phyloP scores from a whole-genome alignment of 2,797 vertebrate genomes.

The Lophius americanus region DNA sequence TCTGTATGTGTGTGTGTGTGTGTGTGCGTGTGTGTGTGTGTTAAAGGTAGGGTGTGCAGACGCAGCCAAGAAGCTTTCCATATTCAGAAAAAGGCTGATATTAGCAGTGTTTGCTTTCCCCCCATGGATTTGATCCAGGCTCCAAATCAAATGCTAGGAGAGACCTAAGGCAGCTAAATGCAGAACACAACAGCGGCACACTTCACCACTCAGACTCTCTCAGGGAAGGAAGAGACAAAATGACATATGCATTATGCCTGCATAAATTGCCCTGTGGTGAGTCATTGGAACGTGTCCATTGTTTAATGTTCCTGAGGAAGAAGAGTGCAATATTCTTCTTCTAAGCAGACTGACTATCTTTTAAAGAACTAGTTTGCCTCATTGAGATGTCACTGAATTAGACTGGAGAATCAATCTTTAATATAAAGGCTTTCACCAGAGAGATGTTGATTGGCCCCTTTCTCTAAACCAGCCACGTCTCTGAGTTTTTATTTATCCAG shows the following conservation, averaged over 20 bases:
- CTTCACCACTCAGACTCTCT: slow-evolving; percentile 64
- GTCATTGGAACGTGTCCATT: slow-evolving; percentile 46
- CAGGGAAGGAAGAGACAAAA: slow-evolving; percentile 50
- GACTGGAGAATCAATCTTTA: slow-evolving; percentile 35
- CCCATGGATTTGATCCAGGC: slow-evolving; percentile 64
- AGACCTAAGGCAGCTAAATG: slow-evolving; percentile 66
- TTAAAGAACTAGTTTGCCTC: slow-evolving; percentile 12
- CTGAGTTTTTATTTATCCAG: slow-evolving; percentile 40
- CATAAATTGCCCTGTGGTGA: slow-evolving; percentile 57
- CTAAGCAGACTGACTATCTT: slow-evolving; percentile 25
- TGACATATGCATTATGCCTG: slow-evolving; percentile 52
- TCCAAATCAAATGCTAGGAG: slow-evolving; percentile 72
- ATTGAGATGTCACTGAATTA: slow-evolving; percentile 23
- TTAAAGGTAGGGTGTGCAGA: slow-evolving; percentile 37
- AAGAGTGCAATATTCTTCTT: slow-evolving; percentile 41
- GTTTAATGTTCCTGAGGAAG: slow-evolving; percentile 34
- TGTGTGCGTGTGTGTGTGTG: slow-evolving; percentile 31
- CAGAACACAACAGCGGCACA: slow-evolving; percentile 52
- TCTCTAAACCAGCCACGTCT: slow-evolving; percentile 22
- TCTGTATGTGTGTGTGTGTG: background rate
- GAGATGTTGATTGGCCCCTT: slow-evolving; percentile 43
- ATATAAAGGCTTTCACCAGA: slow-evolving; percentile 32
- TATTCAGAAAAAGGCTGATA: slow-evolving; percentile 60
- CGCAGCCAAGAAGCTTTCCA: slow-evolving; percentile 64
- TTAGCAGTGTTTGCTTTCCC: slow-evolving; percentile 47